Evolutionary conservation across 2,797 vertebrate species (phyloP), one percentile per base, ranked within the genome.

Genomic region (Aplochiton taeniatus): DNA sequence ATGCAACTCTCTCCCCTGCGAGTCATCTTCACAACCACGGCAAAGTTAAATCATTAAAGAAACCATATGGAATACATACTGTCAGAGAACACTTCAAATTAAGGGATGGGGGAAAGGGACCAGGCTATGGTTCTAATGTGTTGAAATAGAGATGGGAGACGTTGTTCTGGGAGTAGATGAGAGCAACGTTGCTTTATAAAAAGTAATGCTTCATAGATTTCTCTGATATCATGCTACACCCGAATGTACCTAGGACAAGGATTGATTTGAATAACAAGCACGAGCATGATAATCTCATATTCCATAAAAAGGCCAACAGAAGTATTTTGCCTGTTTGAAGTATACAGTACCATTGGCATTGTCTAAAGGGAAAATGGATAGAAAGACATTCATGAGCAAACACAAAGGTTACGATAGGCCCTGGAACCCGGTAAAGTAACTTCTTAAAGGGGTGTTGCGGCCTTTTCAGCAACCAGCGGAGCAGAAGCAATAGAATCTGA

Each of bases 11-110:
- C 81, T 92, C 92, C 91, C 91, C 74, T 81, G 89, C 86, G 92
- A 93, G 83, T 91, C 93, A 88, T 90, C 90, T 91, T 89, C 31
- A 92, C 89, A 94, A 94, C 91, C 88, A 90, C 76, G 71, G 89
- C 79, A 90, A 93, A 94, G 87, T 90, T 93, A 92, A 95, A 95
- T 96, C 94, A 94, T 93, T 91, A 94, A 91, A 91, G 93, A 81
- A 84, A 89, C 88, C 90, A 91, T 47, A 70, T 82, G 86, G 86
- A 90, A 91, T 82, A 86, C 83, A 91, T 84, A 88, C 81, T 80
- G 82, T 73, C 77, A 67, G 81, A 90, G 85, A 93, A 90, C 80
- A 76, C 85, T 88, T 91, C 81, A 88, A 90, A 93, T 91, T 92
- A 93, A 88, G 81, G 79, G 74, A 70, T 68, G 78, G 68, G 82